Evolutionary conservation across 1,140 invertebrate genomes (phyloP), one percentile per base, ranked within the genome.

Genomic region (Euura saliciscinereae): DNA sequence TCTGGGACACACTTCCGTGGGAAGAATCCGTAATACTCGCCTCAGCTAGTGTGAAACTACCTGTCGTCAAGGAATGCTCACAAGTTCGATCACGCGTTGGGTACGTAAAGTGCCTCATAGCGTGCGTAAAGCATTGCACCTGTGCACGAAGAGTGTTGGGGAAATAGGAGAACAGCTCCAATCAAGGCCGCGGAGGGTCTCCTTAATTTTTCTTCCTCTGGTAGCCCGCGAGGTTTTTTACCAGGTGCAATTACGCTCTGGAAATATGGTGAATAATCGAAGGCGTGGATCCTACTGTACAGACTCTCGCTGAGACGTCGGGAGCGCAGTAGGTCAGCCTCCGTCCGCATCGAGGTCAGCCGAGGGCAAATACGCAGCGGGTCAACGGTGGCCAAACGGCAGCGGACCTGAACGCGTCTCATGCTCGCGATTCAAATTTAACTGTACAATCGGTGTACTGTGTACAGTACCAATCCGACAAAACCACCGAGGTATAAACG

Each of bases 281-380:
- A 59, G 5, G 5, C 51, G 13, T 59, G 51, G 51, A 59, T 59
- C 51, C 51, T 59, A 59, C 51, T 2, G 51, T 71, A 28, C 28
- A 28, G 69, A 74, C 73, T 71, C 76, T 79, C 72, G 77, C 69
- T 73, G 78, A 76, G 28, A 28, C 28, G 28, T 28, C 28, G 28
- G 28, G 28, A 28, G 28, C 28, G 75, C 78, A 84, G 81, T 84
- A 80, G 83, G 83, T 84, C 83, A 85, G 81, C 80, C 80, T 84
- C 82, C 84, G 81, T 81, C 79, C 79, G 79, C 79, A 83, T 83
- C 74, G 81, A 75, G 82, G 84, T 83, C 83, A 82, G 74, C 73
- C 77, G 78, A 81, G 79, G 81, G 82, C 84, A 79, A 84, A 69
- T 69, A 44, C 68, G 51, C 51, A 59, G 51, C 51, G 51, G 51